Base-by-base conservation (phyloP, 1,140 invertebrate species). In the Drosophila pseudoananassae region DNA sequence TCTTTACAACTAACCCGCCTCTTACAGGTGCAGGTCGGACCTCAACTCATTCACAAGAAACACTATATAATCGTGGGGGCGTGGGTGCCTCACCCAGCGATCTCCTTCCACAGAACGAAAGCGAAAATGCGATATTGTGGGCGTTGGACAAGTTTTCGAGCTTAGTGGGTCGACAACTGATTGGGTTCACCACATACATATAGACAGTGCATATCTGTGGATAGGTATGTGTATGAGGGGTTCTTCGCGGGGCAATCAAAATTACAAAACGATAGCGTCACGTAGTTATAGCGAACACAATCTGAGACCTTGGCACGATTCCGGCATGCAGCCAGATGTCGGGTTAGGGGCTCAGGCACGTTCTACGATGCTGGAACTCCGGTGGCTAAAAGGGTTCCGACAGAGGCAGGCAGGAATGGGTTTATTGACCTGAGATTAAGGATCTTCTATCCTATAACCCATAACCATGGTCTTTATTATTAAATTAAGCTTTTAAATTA, bases 271-370 rank as follows among this genome's bases (percentile, higher is more conserved):
- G 82, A 85, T 85, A 82, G 80, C 74, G 61, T 81, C 82, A 87
- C 82, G 78, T 87, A 88, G 78, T 82, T 88, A 82, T 64, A 60
- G 47, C 49, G 83, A 88, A 88, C 45, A 78, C 60, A 87, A 87
- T 87, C 75, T 68, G 75, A 87, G 82, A 87, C 82, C 82, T 87
- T 87, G 82, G 83, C 82, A 88, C 82, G 82, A 87, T 87, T 87
- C 82, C 76, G 66, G 60, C 73, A 81, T 76, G 72, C 50, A 52
- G 63, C 55, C 73, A 76, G 61, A 76, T 76, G 72, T 76, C 61
- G 55, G 58, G 29, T 51, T 61, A 45, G 71, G 69, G 56, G 71
- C 68, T 54, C 56, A 47, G 65, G 65, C 65, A 69, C 65, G 65
- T 69, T 69, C 64, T 56, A 69, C 63, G 55, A 49, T 38, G 63